Conservation (phyloP, 2,888 invertebrate genomes). For the Sminthurinus aureus region DNA sequence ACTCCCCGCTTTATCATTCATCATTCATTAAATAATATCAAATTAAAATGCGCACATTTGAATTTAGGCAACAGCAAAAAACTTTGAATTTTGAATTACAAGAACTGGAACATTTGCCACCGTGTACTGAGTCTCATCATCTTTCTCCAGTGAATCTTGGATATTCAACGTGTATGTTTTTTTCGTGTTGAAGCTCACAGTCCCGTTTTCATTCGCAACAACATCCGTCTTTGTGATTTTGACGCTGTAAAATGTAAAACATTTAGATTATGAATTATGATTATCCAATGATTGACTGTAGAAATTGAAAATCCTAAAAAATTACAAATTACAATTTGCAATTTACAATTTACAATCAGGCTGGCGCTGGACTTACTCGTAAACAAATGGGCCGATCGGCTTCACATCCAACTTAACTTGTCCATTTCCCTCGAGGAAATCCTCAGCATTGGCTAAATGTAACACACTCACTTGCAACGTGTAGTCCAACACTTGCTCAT, state of each 20-base stretch:
- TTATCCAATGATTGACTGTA: not conserved
- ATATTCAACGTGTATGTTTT: slow-evolving; percentile 1
- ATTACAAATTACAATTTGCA: no score
- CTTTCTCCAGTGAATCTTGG: slow-evolving; percentile 1
- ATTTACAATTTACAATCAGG: no score
- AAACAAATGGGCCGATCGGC: slow-evolving; percentile 2
- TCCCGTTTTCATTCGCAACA: not conserved
- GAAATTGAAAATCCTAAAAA: no score
- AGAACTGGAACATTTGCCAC: slow-evolving; percentile 11
- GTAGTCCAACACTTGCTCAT: not conserved
- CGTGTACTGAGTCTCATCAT: slow-evolving; percentile 3
- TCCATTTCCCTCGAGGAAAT: slow-evolving; percentile 1
- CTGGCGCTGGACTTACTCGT: no score
- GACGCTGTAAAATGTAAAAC: not conserved
- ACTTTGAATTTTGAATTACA: not conserved
- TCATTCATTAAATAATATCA: no score
- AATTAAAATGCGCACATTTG: not conserved
- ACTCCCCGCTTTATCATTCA: no score
- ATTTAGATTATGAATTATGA: not conserved
- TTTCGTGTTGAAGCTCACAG: not conserved
- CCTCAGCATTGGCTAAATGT: slow-evolving; percentile 8
- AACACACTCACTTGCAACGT: not conserved
- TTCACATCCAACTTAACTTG: not conserved
- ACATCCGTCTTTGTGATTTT: not conserved
- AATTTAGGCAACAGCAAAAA: slow-evolving; percentile 2